These are phyloP conservation scores for Drosophila barbarae DNA, from an alignment of 2,888 invertebrate species.

Conservation along the genomic window DNA sequence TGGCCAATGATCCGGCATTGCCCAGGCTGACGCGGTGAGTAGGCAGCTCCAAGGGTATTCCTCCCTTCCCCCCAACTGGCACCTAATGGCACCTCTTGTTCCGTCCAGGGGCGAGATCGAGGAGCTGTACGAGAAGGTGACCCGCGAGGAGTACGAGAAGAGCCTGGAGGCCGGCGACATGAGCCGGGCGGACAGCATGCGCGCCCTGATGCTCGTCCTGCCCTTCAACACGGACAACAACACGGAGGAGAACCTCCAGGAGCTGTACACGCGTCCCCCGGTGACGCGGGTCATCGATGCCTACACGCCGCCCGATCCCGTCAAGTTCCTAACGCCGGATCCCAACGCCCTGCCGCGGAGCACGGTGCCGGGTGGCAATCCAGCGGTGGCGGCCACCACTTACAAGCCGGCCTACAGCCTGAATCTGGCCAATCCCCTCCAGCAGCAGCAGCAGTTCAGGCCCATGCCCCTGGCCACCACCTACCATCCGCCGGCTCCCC, in stretches of 20 bases:
- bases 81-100: too few species aligned
- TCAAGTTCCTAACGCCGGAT: slow-evolving; percentile 75
- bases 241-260: slow-evolving; percentile 78
- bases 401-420: slow-evolving; percentile 79
- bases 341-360: slow-evolving; percentile 64
- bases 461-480: slow-evolving; percentile 70
- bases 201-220: slow-evolving; percentile 79
- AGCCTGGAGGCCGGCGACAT: slow-evolving; percentile 78
- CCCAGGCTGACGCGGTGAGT: slow-evolving; percentile 78
- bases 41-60: background rate
- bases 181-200: slow-evolving; percentile 79
- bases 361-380: slow-evolving; percentile 68
- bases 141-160: slow-evolving; percentile 79
- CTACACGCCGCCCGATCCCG: slow-evolving; percentile 73
- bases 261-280: slow-evolving; percentile 78
- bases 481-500: slow-evolving; percentile 68
- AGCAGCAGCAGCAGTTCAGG: slow-evolving; percentile 41
- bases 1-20: slow-evolving; percentile 77
- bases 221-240: slow-evolving; percentile 79
- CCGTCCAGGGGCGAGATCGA: slow-evolving; percentile 79
- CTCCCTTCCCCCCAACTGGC: background rate
- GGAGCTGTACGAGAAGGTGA: slow-evolving; percentile 80
- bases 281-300: slow-evolving; percentile 78
- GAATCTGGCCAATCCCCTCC: slow-evolving; percentile 16
- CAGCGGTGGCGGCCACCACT: slow-evolving; percentile 80